Base-by-base conservation (phyloP, 2,113 vertebrate genomes). In the Oostethus manadensis region DNA sequence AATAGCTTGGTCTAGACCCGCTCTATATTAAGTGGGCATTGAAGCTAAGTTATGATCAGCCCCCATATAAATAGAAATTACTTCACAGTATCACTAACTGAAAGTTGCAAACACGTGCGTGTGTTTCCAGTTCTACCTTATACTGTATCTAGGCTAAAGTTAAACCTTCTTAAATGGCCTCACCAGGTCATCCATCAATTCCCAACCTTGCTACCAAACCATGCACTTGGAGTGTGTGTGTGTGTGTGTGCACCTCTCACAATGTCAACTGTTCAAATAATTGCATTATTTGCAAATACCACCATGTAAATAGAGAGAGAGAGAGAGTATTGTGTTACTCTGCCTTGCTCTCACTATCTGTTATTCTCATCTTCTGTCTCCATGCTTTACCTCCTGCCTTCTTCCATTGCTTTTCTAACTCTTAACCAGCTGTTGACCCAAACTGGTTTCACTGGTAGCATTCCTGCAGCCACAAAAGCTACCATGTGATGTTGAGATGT, bases 341-440 rank as follows among this genome's bases (percentile, higher is more conserved):
- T 23, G 38, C 38, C 40, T 14, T 49, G 42, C 17, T 14, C 17
- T 14, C 7, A 54, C 45, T 21, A 20, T 54, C 20, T 68, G 68
- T 58, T 72, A 58, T 67, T 63, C 54, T 76, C 67, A 58, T 67
- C 66, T 71, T 68, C 56, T 58, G 20, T 17, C 60, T 56, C 60
- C 35, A 18, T 62, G 45, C 23, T 57, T 22, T 18, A 46, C 45
- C 35, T 23, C 21, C 62, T 40, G n/a, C 56, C 40, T 42, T 21
- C 35, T 50, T 20, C 16, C 40, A 10, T 45, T 45, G 69, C 54
- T 61, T 51, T 40, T 51, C 7, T 77, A 68, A 81, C 69, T 64
- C 43, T 42, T 79, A 61, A 72, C 73, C 63, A 47, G 58, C 50
- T 14, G 8, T 47, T 22, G 68, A 76, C 62, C 64, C 63, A 18